Evolutionary conservation across 2,113 vertebrate species (phyloP), one percentile per base, ranked within the genome.

Genomic region (Peucedramus taeniatus): DNA sequence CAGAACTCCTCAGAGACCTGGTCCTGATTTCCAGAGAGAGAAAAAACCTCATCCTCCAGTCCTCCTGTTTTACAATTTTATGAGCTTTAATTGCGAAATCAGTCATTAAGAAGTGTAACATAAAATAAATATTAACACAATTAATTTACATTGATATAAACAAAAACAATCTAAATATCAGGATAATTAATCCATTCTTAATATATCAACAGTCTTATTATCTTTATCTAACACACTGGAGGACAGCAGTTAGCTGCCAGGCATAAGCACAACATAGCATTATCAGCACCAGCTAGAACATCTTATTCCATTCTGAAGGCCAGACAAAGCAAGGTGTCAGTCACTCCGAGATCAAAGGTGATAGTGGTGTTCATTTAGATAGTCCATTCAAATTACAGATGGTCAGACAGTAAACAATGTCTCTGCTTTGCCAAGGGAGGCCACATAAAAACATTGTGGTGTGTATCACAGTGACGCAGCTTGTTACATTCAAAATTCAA

Each of bases 71-170:
- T 83, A 50, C 69, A 66, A 16, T 87, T 95, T 89, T 90, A 81
- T 50, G 22, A 30, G 16, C 42, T 87, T 86, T n/a, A 90, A 93
- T 66, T 81, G 39, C 3, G 2, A 89, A 83, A 90, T 86, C 17
- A 74, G 78, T 81, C 88, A 94, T 83, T 92, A 81, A 66, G 15
- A 81, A 88, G 35, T 0, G 0, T 86, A 75, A 87, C 40, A 89
- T 64, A 66, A 93, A 88, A 92, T 49, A 93, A 92, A 89, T 92
- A 81, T 78, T 93, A 90, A 72, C 14, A n/a, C 23, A 50, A 71
- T 91, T 65, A 37, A 90, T 88, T 65, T 84, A 54, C 39, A 63
- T 87, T 51, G 19, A 59, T 71, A 81, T 47, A 89, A 93, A 92
- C 33, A 81, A 89, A 95, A 87, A 1, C 37, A 77, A 64, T 86